Base-by-base conservation (phyloP, 2,797 vertebrate genomes). In the Rhynchotus rufescens region DNA sequence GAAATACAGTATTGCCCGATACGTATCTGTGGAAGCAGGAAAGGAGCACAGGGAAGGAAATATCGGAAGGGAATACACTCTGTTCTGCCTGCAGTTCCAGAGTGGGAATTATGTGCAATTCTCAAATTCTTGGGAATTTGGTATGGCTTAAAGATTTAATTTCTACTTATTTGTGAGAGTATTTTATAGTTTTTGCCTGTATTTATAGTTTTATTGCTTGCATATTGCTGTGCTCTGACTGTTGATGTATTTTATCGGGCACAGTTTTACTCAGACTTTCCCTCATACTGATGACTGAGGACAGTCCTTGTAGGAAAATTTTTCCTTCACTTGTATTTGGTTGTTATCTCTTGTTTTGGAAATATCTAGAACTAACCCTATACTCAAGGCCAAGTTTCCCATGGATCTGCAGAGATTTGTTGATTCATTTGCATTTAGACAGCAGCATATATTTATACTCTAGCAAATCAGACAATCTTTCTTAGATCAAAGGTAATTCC, bases 351-450 rank as follows among this genome's bases (percentile, higher is more conserved):
- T 72, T 62, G 10, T 45, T 93, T 69, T 54, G 13, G 32, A 79
- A 81, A 56, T 40, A 45, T 13, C 34, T 69, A 6, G 25, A 51
- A 32, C 47, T 69, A 76, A 62, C 30, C 51, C 20, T 19, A 34
- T 56, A 30, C 36, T 51, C 16, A 38, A 40, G 34, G 45, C 21
- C 21, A 59, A 25, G 25, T 86, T 87, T 86, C 17, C 32, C 30
- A 45, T 5, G 11, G 5, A 47, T 71, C 44, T 79, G 25, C 28
- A 84, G 57, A 26, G 38, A 17, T 76, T 51, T 66, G 3, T 28
- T 4, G n/a, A 45, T 80, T 72, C 4, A 60, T 57, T 89, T 75
- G 30, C 69, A 68, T 84, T 68, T 86, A 84, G 60, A 81, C 13
- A 91, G 5, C 28, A 22, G n/a, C n/a, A 21, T 17, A 20, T 22